These are phyloP conservation scores for Pristis pectinata DNA, from an alignment of 2,797 vertebrate species.

Conservation along the genomic window DNA sequence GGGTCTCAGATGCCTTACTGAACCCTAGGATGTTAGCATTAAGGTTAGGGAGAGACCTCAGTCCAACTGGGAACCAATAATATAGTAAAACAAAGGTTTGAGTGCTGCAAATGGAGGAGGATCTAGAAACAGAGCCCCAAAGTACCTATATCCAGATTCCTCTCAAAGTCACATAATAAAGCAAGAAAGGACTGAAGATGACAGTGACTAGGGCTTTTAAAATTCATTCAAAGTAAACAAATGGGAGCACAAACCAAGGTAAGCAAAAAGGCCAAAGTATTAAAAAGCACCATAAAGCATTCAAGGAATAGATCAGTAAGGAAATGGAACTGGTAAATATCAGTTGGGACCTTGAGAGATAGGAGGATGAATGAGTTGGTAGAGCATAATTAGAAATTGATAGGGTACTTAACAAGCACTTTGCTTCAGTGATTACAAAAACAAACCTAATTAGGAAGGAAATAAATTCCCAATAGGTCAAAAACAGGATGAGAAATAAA, in stretches of 20 bases:
- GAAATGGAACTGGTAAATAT: not conserved
- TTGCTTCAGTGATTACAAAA: not conserved
- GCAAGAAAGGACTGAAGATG: not conserved
- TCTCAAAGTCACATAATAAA: no score
- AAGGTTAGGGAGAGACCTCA: not conserved
- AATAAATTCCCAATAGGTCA: not conserved
- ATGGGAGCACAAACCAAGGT: not conserved
- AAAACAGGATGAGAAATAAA: not conserved
- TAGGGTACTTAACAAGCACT: not conserved
- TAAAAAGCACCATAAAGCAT: not conserved
- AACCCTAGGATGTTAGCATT: not conserved
- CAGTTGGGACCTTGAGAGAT: not conserved
- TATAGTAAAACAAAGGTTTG: not conserved
- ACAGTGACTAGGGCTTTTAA: not conserved
- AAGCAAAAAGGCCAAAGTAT: not conserved
- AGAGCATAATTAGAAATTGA: not conserved
- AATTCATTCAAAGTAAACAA: not conserved
- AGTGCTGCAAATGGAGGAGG: not conserved
- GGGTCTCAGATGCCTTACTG: not conserved
- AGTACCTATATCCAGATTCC: not conserved
- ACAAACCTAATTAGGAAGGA: not conserved
- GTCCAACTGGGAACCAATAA: not conserved
- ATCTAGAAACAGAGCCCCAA: not conserved
- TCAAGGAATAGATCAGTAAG: not conserved
- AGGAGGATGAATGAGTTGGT: not conserved